Evolutionary conservation across 1,140 invertebrate species (phyloP).

Genomic region (Bathynomus jamesi): DNA sequence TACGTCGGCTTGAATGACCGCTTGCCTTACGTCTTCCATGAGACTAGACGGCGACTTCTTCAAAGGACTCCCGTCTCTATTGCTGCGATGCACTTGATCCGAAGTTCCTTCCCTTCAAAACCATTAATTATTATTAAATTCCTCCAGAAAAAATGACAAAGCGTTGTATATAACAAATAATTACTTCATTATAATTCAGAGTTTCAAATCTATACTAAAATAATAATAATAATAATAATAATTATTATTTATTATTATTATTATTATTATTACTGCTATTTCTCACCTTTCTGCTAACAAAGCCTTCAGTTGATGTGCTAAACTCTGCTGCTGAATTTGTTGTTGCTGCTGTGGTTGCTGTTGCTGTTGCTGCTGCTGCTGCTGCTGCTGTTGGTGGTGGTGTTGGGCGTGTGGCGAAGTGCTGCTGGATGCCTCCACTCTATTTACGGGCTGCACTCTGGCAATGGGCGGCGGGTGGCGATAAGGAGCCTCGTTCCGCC

Average conservation of each 20-base stretch:
- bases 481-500: conserved; percentile 22
- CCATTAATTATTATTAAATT: not conserved
- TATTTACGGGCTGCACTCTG: conserved; percentile 27
- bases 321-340: conserved; percentile 28
- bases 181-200: too few species aligned
- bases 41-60: conserved; percentile 27
- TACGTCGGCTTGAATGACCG: conserved; percentile 30
- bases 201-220: too few species aligned
- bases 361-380: not conserved
- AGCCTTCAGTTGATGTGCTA: conserved; percentile 29
- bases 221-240: too few species aligned
- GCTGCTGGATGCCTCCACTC: conserved; percentile 17
- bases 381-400: not conserved
- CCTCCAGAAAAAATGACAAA: not conserved
- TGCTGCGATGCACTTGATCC: not conserved
- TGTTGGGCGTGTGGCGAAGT: conserved; percentile 10
- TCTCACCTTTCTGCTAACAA: conserved; percentile 29
- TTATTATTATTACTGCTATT: too few species aligned
- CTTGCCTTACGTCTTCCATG: conserved; percentile 32
- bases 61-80: conserved; percentile 20
- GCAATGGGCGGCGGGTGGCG: conserved; percentile 30
- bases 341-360: too few species aligned
- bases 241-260: too few species aligned
- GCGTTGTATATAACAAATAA: not conserved
- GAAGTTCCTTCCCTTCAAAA: not conserved